A percentile compares a stretch with the other conserved stretches of the same genome.
Evolutionary conservation across 2,888 invertebrate genomes (phyloP).

Genomic region (Venusia cambrica): DNA sequence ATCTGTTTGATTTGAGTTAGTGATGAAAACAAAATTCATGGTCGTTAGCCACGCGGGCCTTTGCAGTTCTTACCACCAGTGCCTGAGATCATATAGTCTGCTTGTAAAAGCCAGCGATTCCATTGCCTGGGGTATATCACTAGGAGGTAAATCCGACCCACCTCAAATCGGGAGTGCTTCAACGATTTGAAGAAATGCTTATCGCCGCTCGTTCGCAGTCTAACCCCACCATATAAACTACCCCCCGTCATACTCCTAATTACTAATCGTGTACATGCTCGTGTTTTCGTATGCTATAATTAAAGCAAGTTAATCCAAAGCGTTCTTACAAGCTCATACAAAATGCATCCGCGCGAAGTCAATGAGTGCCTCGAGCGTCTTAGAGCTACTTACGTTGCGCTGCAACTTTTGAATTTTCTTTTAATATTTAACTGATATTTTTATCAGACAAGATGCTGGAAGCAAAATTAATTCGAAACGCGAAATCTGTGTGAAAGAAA

Average conservation of each 20-base stretch:
- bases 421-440: conserved; percentile 9
- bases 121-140: too few relatives aligned
- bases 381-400: conserved; percentile 22
- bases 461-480: too few relatives aligned
- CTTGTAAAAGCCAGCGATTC: too few relatives aligned
- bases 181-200: too few relatives aligned
- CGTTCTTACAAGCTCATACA: conserved; percentile 63
- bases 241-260: conserved; percentile 54
- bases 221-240: conserved; percentile 23
- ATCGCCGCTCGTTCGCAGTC: conserved; percentile 22
- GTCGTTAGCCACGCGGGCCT: too few relatives aligned
- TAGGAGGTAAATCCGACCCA: too few relatives aligned
- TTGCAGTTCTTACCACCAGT: too few relatives aligned
- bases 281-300: conserved; percentile 71
- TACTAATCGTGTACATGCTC: conserved; percentile 72
- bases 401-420: conserved; percentile 17
- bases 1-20: too few relatives aligned
- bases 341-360: conserved; percentile 57
- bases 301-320: conserved; percentile 72
- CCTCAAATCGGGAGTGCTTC: too few relatives aligned
- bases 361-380: conserved; percentile 30
- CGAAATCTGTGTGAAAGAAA: too few relatives aligned
- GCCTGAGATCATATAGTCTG: too few relatives aligned
- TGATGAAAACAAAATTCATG: too few relatives aligned
- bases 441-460: neutral